Base-by-base conservation (phyloP, 2,797 vertebrate genomes). In the Melopsittacus undulatus region DNA sequence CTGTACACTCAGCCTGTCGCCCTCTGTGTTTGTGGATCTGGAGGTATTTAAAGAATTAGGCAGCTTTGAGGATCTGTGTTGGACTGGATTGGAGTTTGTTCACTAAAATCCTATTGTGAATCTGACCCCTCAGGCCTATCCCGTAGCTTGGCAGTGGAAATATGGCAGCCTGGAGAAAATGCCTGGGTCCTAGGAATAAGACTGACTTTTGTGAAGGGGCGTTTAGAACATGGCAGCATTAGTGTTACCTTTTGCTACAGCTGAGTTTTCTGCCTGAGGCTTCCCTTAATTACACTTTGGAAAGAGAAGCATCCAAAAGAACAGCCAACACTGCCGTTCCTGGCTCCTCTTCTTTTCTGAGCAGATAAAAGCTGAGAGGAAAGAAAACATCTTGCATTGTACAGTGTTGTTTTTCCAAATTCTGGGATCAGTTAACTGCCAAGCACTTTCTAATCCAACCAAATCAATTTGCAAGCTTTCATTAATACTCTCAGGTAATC, bases 381-480 rank as follows among this genome's bases (percentile, higher is more conserved):
- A 68, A 76, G 70, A 87, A 91, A 90, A 63, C 32, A 74, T 68
- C 67, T 90, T 87, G 92, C 74, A 75, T 52, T 49, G 66, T 68
- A 68, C 15, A 29, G 80, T 69, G 54, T 84, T 80, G 69, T 76
- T 89, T 87, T 83, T 75, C 91, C 67, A 45, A 5, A 69, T 57
- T 73, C 82, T 49, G 69, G 83, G 87, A 95, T 90, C 22, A 13
- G 82, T 91, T 95, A 85, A 83, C 74, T 94, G 93, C 82, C 85
- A 87, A 91, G 90, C 59, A 43, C 62, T 91, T 95, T 90, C 94
- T 96, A 93, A 97, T 96, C 92, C 96, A 91, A 95, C 90, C 92
- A 95, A 96, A 97, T 97, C 97, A 97, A 97, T 98, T 97, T 97
- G 94, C 94, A 97, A 96, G 97, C 94, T 96, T 97, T 92, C 87